These are phyloP conservation scores for Cyrtorhinus lividipennis DNA, from an alignment of 1,140 invertebrate genomes.

Conservation along the genomic window DNA sequence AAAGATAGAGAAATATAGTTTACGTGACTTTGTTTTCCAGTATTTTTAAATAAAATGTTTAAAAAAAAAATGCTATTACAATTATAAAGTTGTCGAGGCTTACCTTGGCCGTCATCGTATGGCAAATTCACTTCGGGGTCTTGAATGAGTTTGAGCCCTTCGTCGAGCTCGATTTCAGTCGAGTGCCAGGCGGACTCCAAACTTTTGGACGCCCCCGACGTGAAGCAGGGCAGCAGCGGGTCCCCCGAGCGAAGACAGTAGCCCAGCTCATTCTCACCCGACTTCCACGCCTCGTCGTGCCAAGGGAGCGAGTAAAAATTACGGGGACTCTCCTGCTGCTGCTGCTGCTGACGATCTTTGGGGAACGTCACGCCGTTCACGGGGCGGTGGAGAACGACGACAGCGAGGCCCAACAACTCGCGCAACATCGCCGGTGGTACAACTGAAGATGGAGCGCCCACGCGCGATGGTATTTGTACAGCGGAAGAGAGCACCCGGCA, in stretches of 20 bases:
- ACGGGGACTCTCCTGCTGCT: background rate
- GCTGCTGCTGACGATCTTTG: background rate
- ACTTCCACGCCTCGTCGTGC: background rate
- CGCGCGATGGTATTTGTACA: no score
- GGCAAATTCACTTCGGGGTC: background rate
- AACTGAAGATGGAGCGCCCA: no score
- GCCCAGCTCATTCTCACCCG: background rate
- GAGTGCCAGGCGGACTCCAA: conserved; percentile 12
- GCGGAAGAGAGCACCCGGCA: no score
- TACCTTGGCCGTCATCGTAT: background rate
- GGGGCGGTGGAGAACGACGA: background rate
- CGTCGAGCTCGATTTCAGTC: conserved; percentile 9
- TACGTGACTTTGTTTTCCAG: no score
- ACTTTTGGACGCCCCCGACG: conserved; percentile 13
- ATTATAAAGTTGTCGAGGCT: background rate
- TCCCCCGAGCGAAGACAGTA: conserved; percentile 13
- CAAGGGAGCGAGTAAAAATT: background rate
- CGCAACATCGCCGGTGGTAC: background rate
- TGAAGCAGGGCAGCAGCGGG: conserved; percentile 17
- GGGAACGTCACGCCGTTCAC: background rate
- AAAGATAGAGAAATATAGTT: no score
- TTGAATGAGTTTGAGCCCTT: conserved; percentile 16
- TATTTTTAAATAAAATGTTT: background rate
- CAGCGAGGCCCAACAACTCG: background rate
- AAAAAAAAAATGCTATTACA: background rate